Percentiles rank a stretch among this genome's conserved stretches.
phyloP scores from a whole-genome alignment of 2,888 invertebrate species.

The Papilio protenor region DNA sequence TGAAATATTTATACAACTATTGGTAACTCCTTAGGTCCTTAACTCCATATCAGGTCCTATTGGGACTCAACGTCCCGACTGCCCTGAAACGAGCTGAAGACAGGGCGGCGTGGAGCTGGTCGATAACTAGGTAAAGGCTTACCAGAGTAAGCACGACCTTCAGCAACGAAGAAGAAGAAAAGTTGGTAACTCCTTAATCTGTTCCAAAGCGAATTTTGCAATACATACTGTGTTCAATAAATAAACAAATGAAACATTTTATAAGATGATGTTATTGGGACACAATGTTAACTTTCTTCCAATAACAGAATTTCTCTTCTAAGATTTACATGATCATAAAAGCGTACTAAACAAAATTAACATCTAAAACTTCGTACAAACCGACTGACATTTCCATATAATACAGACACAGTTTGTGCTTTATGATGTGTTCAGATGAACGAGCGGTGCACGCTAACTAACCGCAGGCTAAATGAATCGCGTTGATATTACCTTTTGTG shows the following conservation, averaged over 20 bases:
- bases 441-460: constrained; percentile 54
- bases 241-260: neutral
- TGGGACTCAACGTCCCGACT: too few relatives aligned
- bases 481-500: constrained; percentile 68
- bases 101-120: too few relatives aligned
- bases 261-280: neutral
- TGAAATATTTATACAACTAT: too few relatives aligned
- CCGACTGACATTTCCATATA: constrained; percentile 21
- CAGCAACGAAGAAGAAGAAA: too few relatives aligned
- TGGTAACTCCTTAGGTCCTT: too few relatives aligned
- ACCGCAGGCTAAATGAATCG: constrained; percentile 70
- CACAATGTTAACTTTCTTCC: neutral
- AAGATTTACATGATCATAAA: constrained; percentile 11
- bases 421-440: constrained; percentile 42
- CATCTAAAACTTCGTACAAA: constrained; percentile 15
- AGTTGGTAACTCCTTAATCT: too few relatives aligned
- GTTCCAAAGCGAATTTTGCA: neutral
- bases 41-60: too few relatives aligned
- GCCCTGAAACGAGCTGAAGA: too few relatives aligned
- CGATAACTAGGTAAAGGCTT: too few relatives aligned
- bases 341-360: constrained; percentile 9
- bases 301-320: neutral
- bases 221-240: neutral
- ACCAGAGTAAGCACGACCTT: too few relatives aligned
- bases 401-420: constrained; percentile 21